These are phyloP conservation scores for Lytechinus variegatus DNA, from an alignment of 35 echinoderm and acorn worm genomes.

Conservation along the genomic window DNA sequence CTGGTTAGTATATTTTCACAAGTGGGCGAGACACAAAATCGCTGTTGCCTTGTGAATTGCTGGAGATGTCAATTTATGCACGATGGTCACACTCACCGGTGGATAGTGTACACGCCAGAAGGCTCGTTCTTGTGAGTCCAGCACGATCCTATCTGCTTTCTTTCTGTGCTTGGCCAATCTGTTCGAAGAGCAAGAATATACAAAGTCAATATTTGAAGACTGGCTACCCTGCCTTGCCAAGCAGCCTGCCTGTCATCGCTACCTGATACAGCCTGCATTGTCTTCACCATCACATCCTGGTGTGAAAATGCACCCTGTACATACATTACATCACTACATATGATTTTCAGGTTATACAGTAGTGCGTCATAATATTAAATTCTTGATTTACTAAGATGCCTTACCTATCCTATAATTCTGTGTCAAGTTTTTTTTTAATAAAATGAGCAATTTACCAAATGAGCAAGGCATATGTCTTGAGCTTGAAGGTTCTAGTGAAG, in stretches of 20 bases:
- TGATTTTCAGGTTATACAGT: background rate
- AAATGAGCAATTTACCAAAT: no score
- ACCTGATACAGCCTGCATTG: background rate
- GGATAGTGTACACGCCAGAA: constrained; percentile 92
- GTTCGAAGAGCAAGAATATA: constrained; percentile 30
- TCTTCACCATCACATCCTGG: background rate
- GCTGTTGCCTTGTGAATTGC: background rate
- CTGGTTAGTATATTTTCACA: no score
- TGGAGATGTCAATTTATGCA: background rate
- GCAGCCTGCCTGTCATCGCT: background rate
- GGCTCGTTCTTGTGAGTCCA: constrained; percentile 87
- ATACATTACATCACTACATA: background rate
- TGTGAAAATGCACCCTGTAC: no score
- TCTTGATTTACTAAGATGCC: no score
- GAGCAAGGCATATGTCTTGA: no score
- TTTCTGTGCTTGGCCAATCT: constrained; percentile 96
- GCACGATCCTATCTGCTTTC: constrained; percentile 88
- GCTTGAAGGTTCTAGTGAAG: no score
- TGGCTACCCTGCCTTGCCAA: background rate
- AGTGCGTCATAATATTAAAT: no score
- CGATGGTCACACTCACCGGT: constrained; percentile 69
- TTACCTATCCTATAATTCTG: no score
- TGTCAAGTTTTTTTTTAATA: no score
- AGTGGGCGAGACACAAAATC: no score
- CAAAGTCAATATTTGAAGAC: background rate